These are phyloP conservation scores for Tanypteryx hageni DNA, from an alignment of 2,888 invertebrate genomes.

Conservation along the genomic window DNA sequence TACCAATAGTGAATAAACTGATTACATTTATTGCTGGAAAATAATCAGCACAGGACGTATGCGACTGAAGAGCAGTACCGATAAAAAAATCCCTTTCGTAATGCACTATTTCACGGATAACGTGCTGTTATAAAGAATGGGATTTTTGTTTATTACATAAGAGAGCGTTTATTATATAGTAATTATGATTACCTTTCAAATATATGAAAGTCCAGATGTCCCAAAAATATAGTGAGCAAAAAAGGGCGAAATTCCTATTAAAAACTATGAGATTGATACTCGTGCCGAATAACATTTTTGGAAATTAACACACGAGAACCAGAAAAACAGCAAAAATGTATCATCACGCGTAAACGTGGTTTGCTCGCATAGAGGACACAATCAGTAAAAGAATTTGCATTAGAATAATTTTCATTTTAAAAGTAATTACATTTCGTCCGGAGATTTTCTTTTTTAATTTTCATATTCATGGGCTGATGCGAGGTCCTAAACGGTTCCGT, in stretches of 20 bases:
- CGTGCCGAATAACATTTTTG: not conserved
- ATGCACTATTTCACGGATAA: not conserved
- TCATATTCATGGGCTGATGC: slow-evolving; percentile 23
- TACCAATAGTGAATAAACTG: not conserved
- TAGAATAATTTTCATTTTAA: slow-evolving; percentile 26
- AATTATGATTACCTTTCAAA: not conserved
- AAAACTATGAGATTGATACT: not conserved
- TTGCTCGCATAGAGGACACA: not conserved
- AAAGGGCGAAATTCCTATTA: not conserved
- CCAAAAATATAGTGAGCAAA: not conserved
- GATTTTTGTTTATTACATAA: not conserved
- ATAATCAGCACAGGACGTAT: not conserved
- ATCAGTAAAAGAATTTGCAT: not conserved
- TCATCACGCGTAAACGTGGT: not conserved
- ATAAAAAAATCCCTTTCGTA: not conserved
- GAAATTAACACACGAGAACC: not conserved
- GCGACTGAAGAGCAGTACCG: not conserved
- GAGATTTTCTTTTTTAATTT: slow-evolving; percentile 25
- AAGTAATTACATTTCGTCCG: not conserved
- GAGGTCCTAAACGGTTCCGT: slow-evolving; percentile 19
- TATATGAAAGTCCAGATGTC: not conserved
- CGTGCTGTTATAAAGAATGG: not conserved
- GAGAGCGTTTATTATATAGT: not conserved
- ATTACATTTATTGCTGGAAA: not conserved
- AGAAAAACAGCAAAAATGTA: not conserved